Evolutionary conservation across 2,113 vertebrate genomes (phyloP).

Genomic region (Centropus unirufus): DNA sequence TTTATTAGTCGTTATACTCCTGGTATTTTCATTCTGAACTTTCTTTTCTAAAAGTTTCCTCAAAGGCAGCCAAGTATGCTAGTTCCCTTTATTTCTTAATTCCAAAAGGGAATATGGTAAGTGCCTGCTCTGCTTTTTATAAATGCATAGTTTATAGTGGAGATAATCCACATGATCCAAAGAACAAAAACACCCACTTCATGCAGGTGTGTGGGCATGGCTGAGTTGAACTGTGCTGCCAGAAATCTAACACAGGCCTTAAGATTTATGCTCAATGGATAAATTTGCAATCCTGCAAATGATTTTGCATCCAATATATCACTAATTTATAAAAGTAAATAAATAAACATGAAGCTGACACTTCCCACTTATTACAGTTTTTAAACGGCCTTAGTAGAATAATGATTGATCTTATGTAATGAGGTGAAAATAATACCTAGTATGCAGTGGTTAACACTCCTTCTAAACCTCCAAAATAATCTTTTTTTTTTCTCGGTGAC

Average conservation of each 20-base stretch:
- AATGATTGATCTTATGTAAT: conserved; percentile 29
- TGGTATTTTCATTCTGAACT: neutral
- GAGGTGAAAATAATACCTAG: neutral
- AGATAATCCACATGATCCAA: conserved; percentile 16
- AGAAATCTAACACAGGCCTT: conserved; percentile 27
- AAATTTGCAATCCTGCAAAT: neutral
- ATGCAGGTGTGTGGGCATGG: conserved; percentile 47
- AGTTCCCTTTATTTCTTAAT: neutral
- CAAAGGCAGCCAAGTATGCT: neutral
- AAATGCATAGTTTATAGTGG: neutral
- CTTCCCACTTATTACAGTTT: neutral
- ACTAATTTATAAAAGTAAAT: conserved; percentile 24
- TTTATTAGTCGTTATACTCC: neutral
- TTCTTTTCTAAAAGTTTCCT: conserved; percentile 11
- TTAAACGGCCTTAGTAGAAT: neutral
- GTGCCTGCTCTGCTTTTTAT: neutral
- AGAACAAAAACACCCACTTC: conserved; percentile 13
- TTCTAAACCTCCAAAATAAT: neutral
- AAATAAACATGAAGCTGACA: neutral
- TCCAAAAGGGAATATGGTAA: neutral
- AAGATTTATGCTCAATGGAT: neutral
- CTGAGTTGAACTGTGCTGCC: neutral
- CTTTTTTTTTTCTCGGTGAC: neutral
- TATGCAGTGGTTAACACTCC: conserved; percentile 12
- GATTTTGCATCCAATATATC: neutral